Percentiles rank a stretch among this genome's conserved stretches.
Evolutionary conservation across 2,113 vertebrate genomes (phyloP).

Genomic region (Odocoileus hemionus): DNA sequence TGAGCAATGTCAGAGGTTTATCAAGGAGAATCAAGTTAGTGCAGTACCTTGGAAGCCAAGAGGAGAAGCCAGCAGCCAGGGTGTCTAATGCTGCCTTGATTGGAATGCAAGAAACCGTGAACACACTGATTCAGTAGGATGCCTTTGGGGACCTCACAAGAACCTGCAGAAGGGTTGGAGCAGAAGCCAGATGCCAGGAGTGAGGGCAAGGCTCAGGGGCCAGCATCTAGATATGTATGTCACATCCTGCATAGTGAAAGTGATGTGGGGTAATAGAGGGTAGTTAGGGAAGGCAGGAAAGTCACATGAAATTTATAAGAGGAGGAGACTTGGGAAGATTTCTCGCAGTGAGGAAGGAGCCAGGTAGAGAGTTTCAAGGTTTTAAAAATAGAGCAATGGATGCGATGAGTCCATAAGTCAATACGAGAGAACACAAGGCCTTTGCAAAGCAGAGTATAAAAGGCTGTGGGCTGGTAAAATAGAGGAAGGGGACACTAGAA

Average conservation of each 20-base stretch:
- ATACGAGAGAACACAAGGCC: background rate
- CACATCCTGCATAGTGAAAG: background rate
- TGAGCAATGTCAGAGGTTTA: background rate
- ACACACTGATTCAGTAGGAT: background rate
- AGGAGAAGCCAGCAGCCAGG: background rate
- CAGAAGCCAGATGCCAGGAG: background rate
- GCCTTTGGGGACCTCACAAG: background rate
- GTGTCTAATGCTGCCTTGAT: background rate
- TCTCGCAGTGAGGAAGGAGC: background rate
- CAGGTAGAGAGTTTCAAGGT: background rate
- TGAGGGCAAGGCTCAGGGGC: background rate
- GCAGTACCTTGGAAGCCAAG: background rate
- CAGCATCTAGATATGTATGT: background rate
- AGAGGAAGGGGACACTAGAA: background rate
- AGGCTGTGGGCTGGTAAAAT: background rate
- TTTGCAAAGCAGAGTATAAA: background rate
- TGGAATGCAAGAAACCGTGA: background rate
- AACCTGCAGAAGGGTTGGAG: background rate
- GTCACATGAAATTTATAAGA: background rate
- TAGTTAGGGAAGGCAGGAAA: background rate
- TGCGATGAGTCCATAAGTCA: background rate
- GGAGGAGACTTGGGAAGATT: background rate
- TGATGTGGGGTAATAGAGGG: background rate
- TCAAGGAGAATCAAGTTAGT: background rate
- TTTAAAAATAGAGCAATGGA: background rate